phyloP scores from a whole-genome alignment of 2,113 vertebrate species.

The Odocoileus virginianus region DNA sequence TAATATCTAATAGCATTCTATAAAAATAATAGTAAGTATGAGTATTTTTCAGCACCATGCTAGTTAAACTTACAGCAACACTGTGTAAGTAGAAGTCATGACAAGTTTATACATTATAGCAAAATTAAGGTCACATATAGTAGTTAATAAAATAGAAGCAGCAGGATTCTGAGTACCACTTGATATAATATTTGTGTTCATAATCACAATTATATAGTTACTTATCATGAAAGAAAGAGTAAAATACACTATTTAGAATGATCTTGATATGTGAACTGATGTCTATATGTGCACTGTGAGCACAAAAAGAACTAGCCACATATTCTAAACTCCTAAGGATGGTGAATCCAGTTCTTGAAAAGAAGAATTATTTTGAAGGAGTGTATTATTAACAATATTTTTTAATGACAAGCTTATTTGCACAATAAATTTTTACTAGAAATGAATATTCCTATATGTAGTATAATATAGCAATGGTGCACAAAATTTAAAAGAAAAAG shows the following conservation, averaged over 20 bases:
- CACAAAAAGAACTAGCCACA: neutral
- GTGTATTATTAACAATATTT: neutral
- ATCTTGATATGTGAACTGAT: neutral
- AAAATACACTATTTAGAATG: neutral
- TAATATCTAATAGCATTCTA: neutral
- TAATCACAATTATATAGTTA: neutral
- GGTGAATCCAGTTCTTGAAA: neutral
- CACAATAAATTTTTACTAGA: neutral
- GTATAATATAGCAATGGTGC: neutral
- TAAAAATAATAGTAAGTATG: neutral
- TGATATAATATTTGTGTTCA: neutral
- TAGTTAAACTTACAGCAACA: neutral
- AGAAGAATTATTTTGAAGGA: neutral
- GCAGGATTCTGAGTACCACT: neutral
- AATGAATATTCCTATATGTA: neutral
- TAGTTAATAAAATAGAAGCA: neutral
- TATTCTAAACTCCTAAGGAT: neutral
- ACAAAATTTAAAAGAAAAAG: neutral
- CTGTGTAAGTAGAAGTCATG: neutral
- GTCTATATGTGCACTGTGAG: neutral
- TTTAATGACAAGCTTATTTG: neutral
- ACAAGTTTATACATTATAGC: neutral
- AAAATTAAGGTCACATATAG: neutral
- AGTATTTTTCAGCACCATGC: neutral
- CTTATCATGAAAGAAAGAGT: neutral